These are phyloP conservation scores for Argyrosomus japonicus DNA, from an alignment of 2,113 vertebrate genomes.

Conservation along the genomic window DNA sequence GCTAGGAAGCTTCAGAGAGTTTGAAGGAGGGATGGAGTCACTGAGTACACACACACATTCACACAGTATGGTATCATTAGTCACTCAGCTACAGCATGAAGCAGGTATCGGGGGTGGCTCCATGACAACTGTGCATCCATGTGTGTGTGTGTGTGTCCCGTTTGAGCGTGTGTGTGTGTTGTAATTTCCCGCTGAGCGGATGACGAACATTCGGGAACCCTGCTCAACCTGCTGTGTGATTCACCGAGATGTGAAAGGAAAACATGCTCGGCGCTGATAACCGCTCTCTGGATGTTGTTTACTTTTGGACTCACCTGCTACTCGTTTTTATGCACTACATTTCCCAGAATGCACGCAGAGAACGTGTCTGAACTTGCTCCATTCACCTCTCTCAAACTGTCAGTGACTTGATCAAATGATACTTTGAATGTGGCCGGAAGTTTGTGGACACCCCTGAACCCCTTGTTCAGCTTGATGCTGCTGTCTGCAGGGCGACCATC, in stretches of 20 bases:
- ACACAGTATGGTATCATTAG: constrained; percentile 49
- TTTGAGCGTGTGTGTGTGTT: constrained; percentile 24
- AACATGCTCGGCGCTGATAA: background rate
- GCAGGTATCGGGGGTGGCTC: constrained; percentile 65
- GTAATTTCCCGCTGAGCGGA: constrained; percentile 36
- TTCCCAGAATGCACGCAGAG: constrained; percentile 36
- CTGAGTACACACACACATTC: constrained; percentile 1
- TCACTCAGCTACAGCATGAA: constrained; percentile 49
- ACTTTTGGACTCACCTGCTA: background rate
- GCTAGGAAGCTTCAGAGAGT: background rate
- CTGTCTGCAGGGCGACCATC: no score
- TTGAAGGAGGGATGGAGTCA: constrained; percentile 16
- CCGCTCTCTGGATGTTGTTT: background rate
- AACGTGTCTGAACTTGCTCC: constrained; percentile 2
- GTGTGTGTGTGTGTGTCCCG: constrained; percentile 35
- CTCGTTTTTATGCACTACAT: background rate
- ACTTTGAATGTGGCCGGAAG: no score
- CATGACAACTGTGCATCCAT: constrained; percentile 55
- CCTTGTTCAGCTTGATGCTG: no score
- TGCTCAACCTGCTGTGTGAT: constrained; percentile 55
- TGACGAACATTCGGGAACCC: constrained; percentile 35
- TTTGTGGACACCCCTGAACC: no score
- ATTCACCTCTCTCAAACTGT: background rate
- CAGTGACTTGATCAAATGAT: no score
- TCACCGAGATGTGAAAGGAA: constrained; percentile 2